Evolutionary conservation across 2,113 vertebrate species (phyloP).

Genomic region (Nesoenas mayeri): DNA sequence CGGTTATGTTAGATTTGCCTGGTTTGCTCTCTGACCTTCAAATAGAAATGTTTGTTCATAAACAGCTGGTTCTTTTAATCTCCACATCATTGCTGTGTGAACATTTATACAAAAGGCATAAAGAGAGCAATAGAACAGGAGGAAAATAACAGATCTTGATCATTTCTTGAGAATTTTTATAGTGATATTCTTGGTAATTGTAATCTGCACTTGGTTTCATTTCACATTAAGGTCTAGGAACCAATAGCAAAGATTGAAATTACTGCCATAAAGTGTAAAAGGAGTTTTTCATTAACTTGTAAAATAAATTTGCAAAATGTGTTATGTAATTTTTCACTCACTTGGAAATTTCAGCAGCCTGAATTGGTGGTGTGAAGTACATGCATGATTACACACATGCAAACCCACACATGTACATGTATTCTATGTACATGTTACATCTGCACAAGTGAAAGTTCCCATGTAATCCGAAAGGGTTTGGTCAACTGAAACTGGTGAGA

Average conservation of each 20-base stretch:
- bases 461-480: background rate
- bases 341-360: background rate
- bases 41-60: slow-evolving; percentile 24
- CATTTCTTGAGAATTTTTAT: background rate
- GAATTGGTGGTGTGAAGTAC: background rate
- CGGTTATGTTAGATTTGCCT: background rate
- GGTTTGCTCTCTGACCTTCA: slow-evolving; percentile 9
- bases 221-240: background rate
- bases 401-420: background rate
- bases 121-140: background rate
- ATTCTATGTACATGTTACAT: fast-evolving
- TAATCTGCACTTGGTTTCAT: background rate
- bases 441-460: background rate
- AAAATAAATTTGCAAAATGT: background rate
- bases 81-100: background rate
- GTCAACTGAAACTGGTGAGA: background rate
- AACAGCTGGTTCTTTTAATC: slow-evolving; percentile 23
- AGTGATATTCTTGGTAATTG: background rate
- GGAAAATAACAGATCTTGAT: background rate
- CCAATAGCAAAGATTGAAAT: background rate
- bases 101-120: slow-evolving; percentile 1
- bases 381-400: background rate
- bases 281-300: background rate
- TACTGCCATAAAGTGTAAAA: background rate
- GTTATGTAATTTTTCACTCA: background rate